These are phyloP conservation scores for Elephas maximus DNA, from an alignment of 2,113 vertebrate genomes.

Conservation along the genomic window DNA sequence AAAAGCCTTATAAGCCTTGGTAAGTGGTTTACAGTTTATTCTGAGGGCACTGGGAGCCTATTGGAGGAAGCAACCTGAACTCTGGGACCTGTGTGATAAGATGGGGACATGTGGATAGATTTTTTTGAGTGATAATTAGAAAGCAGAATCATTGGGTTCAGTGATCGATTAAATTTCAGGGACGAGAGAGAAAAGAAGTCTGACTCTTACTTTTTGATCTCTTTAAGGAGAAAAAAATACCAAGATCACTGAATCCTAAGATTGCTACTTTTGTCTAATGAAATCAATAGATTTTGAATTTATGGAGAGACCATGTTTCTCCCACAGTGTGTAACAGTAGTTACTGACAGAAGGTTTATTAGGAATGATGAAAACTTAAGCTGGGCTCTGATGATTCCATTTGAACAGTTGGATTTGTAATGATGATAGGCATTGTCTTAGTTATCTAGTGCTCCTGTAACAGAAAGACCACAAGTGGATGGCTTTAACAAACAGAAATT, in stretches of 20 bases:
- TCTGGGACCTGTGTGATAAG: not conserved
- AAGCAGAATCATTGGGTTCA: conserved; percentile 28
- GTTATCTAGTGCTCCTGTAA: no score
- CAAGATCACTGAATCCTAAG: not conserved
- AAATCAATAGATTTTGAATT: not conserved
- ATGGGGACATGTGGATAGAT: not conserved
- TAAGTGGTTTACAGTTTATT: conserved; percentile 41
- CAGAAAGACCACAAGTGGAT: no score
- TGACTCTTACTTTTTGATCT: not conserved
- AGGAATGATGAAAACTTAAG: conserved; percentile 3
- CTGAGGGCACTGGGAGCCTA: not conserved
- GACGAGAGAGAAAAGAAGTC: not conserved
- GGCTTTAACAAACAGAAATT: no score
- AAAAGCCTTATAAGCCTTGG: not conserved
- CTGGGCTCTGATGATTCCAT: not conserved
- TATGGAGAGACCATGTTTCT: not conserved
- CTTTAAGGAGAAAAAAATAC: not conserved
- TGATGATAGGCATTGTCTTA: not conserved
- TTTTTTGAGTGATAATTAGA: conserved; percentile 24
- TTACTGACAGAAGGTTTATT: not conserved
- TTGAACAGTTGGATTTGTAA: not conserved
- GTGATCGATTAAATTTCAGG: conserved; percentile 34
- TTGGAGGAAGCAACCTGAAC: not conserved
- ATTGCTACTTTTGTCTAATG: not conserved
- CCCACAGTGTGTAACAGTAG: not conserved